Evolutionary conservation across 2,797 vertebrate species (phyloP).

Genomic region (Phrynocephalus vlangalii): DNA sequence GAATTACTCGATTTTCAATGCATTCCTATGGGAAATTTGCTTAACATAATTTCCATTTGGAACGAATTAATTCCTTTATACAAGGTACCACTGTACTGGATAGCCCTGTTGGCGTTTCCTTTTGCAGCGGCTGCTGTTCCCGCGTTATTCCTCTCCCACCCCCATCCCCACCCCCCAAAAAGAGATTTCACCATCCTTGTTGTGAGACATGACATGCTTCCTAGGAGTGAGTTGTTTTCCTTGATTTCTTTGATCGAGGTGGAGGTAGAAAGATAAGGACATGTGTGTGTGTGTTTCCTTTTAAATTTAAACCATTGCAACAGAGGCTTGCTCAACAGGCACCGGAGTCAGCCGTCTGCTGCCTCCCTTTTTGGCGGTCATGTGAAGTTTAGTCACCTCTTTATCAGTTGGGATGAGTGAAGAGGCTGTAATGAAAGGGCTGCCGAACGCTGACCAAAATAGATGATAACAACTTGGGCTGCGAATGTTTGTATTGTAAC

Average conservation of each 20-base stretch:
- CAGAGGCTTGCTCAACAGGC: constrained; percentile 53
- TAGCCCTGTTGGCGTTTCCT: not conserved
- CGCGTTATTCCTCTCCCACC: too few relatives aligned
- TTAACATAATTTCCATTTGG: too few relatives aligned
- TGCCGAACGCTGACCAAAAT: not conserved
- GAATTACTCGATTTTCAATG: too few relatives aligned
- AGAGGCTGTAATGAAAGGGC: not conserved
- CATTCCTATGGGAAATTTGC: too few relatives aligned
- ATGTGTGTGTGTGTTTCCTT: not conserved
- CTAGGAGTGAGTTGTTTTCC: not conserved
- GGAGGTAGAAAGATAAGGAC: not conserved
- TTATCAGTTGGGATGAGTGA: not conserved
- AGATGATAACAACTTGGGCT: not conserved
- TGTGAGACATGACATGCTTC: not conserved
- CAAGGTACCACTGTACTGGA: too few relatives aligned
- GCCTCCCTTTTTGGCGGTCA: constrained; percentile 31
- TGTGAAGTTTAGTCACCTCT: constrained; percentile 37
- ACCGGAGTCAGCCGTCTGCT: constrained; percentile 7
- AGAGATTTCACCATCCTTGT: not conserved
- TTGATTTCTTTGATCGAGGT: not conserved
- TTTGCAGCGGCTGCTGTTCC: not conserved
- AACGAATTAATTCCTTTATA: too few relatives aligned
- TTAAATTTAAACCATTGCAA: constrained; percentile 20
- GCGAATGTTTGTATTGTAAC: not conserved
- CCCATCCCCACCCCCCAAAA: too few relatives aligned